Conservation (phyloP, 2,888 invertebrate genomes). For the Meloe dianella region DNA sequence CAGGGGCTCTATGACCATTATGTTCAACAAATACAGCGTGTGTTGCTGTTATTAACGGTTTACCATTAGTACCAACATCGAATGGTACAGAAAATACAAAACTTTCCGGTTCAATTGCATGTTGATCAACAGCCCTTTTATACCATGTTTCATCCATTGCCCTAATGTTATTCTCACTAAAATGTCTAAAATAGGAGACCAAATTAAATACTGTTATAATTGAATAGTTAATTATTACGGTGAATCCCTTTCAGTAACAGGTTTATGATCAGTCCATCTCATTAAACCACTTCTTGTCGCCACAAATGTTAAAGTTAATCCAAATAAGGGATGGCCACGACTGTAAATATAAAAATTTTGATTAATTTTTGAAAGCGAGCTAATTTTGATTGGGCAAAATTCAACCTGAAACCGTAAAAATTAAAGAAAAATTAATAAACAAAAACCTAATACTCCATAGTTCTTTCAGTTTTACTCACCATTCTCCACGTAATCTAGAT, state of each 20-base stretch:
- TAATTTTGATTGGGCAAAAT: neutral
- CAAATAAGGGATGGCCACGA: slow-evolving; percentile 87
- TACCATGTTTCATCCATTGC: slow-evolving; percentile 92
- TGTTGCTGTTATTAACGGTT: slow-evolving; percentile 83
- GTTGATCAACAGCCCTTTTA: slow-evolving; percentile 88
- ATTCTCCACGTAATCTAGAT: neutral
- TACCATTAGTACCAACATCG: slow-evolving; percentile 64
- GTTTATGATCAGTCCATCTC: slow-evolving; percentile 80
- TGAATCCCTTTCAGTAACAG: slow-evolving; percentile 61
- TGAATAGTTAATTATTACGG: slow-evolving; percentile 65
- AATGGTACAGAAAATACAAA: slow-evolving; percentile 91
- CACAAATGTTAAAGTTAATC: slow-evolving; percentile 83
- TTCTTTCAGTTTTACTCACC: neutral
- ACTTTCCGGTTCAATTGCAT: slow-evolving; percentile 83
- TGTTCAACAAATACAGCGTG: slow-evolving; percentile 88
- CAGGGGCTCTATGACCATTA: slow-evolving; percentile 83
- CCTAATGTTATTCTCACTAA: slow-evolving; percentile 78
- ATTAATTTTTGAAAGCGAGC: slow-evolving; percentile 20
- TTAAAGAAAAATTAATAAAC: neutral
- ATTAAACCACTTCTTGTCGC: slow-evolving; percentile 89
- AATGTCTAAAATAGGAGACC: slow-evolving; percentile 65
- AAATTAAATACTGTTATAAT: slow-evolving; percentile 1
- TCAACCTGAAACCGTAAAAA: neutral
- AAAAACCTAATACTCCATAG: neutral
- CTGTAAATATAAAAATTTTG: slow-evolving; percentile 65